A percentile compares a stretch with the other conserved stretches of the same genome.
Conservation (phyloP, 2,113 vertebrate species). For the Tursiops truncatus region DNA sequence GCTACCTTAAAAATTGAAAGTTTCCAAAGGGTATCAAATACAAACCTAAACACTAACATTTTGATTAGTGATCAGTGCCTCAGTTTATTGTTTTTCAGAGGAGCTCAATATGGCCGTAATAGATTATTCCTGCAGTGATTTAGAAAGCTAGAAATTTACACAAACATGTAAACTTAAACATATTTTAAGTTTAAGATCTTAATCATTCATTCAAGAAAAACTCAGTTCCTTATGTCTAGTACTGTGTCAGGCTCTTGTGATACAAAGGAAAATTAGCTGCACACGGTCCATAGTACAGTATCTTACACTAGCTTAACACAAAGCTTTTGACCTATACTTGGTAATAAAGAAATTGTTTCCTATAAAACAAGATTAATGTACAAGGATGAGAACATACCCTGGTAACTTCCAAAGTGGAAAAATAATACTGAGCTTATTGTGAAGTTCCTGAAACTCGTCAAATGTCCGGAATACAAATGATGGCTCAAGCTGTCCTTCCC, state of each 20-base stretch:
- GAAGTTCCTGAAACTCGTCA: constrained; percentile 98
- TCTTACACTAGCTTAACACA: constrained; percentile 10
- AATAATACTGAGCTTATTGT: constrained; percentile 96
- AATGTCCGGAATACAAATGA: constrained; percentile 97
- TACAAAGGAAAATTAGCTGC: constrained; percentile 12
- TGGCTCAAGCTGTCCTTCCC: constrained; percentile 93
- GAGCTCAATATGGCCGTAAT: background rate
- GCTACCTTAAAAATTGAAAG: background rate
- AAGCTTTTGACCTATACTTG: constrained; percentile 17
- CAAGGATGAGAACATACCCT: constrained; percentile 84
- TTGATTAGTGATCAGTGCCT: background rate
- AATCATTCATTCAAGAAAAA: constrained; percentile 26
- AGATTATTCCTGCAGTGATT: background rate
- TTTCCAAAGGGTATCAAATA: background rate
- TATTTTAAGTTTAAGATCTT: constrained; percentile 31
- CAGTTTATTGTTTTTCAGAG: background rate
- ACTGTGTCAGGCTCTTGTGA: background rate
- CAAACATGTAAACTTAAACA: too few relatives aligned
- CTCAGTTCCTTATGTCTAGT: background rate
- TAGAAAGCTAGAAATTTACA: background rate
- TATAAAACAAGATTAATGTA: constrained; percentile 15
- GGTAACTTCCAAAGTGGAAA: constrained; percentile 99
- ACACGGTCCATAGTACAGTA: background rate
- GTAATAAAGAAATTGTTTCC: background rate
- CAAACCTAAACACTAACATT: constrained; percentile 30